These are phyloP conservation scores for Hoplostethus mediterraneus DNA, from an alignment of 2,797 vertebrate genomes.

Conservation along the genomic window DNA sequence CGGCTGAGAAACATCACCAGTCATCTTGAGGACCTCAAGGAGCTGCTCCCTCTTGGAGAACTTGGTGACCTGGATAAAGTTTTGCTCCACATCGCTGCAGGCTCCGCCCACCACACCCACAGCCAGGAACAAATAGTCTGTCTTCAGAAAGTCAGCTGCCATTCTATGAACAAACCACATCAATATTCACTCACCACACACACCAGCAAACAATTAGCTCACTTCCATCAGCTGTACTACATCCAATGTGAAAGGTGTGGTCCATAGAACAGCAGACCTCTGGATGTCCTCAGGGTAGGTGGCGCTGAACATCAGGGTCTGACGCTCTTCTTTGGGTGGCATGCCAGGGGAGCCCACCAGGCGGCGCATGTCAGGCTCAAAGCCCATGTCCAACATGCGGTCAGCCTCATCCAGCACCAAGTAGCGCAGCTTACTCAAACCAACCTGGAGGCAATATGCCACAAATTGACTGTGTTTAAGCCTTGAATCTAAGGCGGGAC, in stretches of 20 bases:
- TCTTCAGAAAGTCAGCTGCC: slow-evolving; percentile 90
- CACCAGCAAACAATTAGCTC: no score
- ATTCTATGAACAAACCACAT: slow-evolving; percentile 77
- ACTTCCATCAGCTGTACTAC: rapidly evolving
- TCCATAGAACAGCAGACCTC: slow-evolving; percentile 72
- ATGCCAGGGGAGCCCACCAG: slow-evolving; percentile 89
- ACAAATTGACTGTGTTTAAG: background rate
- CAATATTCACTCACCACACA: background rate
- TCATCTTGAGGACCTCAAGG: slow-evolving; percentile 87
- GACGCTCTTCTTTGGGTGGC: slow-evolving; percentile 90
- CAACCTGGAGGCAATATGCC: slow-evolving; percentile 81
- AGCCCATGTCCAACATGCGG: slow-evolving; percentile 98
- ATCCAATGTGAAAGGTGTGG: rapidly evolving
- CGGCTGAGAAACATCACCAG: slow-evolving; percentile 76
- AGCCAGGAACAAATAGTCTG: slow-evolving; percentile 92
- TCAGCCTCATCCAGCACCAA: slow-evolving; percentile 97
- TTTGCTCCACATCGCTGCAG: slow-evolving; percentile 93
- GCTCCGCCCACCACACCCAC: slow-evolving; percentile 94
- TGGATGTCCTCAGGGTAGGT: slow-evolving; percentile 94
- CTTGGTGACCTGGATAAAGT: slow-evolving; percentile 86
- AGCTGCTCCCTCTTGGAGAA: slow-evolving; percentile 91
- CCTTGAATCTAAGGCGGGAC: background rate
- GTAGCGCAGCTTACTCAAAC: slow-evolving; percentile 88
- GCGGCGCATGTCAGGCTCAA: slow-evolving; percentile 91
- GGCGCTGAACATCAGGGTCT: slow-evolving; percentile 97